These are phyloP conservation scores for Mormyrus iriodes DNA, from an alignment of 2,113 vertebrate species.

Conservation along the genomic window DNA sequence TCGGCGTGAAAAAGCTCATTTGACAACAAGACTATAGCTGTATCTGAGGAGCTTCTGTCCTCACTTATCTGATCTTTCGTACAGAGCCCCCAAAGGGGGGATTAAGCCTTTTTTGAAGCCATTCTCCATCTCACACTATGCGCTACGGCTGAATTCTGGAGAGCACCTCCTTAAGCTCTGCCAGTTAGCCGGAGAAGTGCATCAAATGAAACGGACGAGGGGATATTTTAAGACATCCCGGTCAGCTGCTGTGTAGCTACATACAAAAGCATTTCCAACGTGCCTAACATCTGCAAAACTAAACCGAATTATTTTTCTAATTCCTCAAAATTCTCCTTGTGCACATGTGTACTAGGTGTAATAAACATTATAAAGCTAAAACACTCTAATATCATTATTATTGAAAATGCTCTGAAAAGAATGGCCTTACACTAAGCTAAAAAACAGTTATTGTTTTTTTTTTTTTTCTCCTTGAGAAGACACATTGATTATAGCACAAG, in stretches of 20 bases:
- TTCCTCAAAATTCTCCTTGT: neutral
- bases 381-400: neutral
- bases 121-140: conserved; percentile 25
- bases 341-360: neutral
- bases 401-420: neutral
- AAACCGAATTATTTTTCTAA: neutral
- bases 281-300: neutral
- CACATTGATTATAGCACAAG: conserved; percentile 36
- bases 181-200: neutral
- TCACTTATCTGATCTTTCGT: conserved; percentile 31
- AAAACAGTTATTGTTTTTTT: neutral
- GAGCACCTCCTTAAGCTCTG: conserved; percentile 9
- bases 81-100: conserved; percentile 21
- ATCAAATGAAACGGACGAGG: neutral
- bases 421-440: neutral
- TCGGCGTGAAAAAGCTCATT: conserved; percentile 25
- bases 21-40: conserved; percentile 28
- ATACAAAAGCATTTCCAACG: neutral
- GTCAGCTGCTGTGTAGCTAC: neutral
- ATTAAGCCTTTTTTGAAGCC: conserved; percentile 18
- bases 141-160: conserved; percentile 14
- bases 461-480: conserved; percentile 1
- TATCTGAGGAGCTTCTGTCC: conserved; percentile 27
- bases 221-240: conserved; percentile 2
- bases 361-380: neutral